Conservation (phyloP, 1,140 invertebrate genomes). For the Rhyacophila brunnea region DNA sequence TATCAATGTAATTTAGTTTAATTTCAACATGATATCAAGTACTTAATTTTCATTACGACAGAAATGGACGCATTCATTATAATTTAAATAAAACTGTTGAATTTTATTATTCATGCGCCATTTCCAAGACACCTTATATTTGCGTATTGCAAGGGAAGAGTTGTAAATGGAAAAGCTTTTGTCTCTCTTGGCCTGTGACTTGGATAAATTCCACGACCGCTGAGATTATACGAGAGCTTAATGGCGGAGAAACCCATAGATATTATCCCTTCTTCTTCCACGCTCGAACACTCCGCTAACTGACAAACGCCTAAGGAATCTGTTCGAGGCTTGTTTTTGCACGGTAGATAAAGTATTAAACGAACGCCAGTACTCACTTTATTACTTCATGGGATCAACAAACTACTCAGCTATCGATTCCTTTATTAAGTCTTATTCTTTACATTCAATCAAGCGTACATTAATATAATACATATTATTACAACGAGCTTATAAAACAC, state of each 20-base stretch:
- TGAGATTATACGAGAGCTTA: slow-evolving; percentile 31
- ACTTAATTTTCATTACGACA: too few species aligned
- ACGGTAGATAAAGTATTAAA: slow-evolving; percentile 1
- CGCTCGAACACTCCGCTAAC: slow-evolving; percentile 5
- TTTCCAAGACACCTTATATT: too few species aligned
- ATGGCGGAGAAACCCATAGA: slow-evolving; percentile 34
- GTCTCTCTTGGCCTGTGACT: slow-evolving; percentile 6
- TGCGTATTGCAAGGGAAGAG: neutral
- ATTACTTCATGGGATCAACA: neutral
- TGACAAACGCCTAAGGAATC: slow-evolving; percentile 25
- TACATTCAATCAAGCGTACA: too few species aligned
- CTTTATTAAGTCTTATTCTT: too few species aligned
- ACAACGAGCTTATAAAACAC: too few species aligned
- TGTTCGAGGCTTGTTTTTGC: slow-evolving; percentile 9
- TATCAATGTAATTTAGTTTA: too few species aligned
- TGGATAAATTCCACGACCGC: slow-evolving; percentile 15
- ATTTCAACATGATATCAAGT: too few species aligned
- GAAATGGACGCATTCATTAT: too few species aligned
- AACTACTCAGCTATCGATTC: too few species aligned
- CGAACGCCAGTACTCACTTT: neutral
- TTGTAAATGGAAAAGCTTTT: slow-evolving; percentile 4
- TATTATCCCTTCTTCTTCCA: slow-evolving; percentile 27
- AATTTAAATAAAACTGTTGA: too few species aligned
- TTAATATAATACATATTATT: too few species aligned
- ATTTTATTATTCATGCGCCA: too few species aligned